phyloP scores from a whole-genome alignment of 1,140 invertebrate species.

The Copidosoma floridanum region DNA sequence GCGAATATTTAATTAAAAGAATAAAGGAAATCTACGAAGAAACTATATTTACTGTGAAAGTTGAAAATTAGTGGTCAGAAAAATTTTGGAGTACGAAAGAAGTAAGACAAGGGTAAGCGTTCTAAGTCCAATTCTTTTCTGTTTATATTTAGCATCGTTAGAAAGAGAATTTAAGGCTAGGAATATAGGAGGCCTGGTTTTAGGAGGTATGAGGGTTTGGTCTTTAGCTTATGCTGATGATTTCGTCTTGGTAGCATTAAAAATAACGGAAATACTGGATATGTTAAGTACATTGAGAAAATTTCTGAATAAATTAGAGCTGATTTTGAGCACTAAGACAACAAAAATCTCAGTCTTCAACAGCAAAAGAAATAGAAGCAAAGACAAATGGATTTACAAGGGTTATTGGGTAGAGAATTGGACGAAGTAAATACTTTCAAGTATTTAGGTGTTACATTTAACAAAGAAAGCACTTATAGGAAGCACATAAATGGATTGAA shows the following conservation, averaged over 20 bases:
- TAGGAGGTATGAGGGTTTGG: not conserved
- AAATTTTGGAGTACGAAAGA: slow-evolving; percentile 2
- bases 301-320: not conserved
- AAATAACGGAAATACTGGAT: not conserved
- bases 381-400: not conserved
- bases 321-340: not conserved
- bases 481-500: slow-evolving; percentile 15
- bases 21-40: not conserved
- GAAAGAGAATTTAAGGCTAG: not conserved
- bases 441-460: slow-evolving; percentile 23
- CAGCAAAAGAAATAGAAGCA: not conserved
- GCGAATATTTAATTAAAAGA: not conserved
- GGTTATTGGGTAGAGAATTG: not conserved
- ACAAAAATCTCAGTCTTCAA: not conserved
- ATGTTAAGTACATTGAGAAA: not conserved
- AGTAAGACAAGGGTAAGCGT: not conserved
- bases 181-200: not conserved
- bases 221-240: no score
- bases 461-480: slow-evolving; percentile 11
- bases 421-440: slow-evolving; percentile 11
- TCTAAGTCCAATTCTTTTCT: not conserved
- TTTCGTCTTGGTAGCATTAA: not conserved
- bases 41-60: not conserved
- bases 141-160: not conserved
- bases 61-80: not conserved